A percentile compares a stretch with the other conserved stretches of the same genome.
Evolutionary conservation across 2,797 vertebrate genomes (phyloP).

Genomic region (Alauda arvensis): DNA sequence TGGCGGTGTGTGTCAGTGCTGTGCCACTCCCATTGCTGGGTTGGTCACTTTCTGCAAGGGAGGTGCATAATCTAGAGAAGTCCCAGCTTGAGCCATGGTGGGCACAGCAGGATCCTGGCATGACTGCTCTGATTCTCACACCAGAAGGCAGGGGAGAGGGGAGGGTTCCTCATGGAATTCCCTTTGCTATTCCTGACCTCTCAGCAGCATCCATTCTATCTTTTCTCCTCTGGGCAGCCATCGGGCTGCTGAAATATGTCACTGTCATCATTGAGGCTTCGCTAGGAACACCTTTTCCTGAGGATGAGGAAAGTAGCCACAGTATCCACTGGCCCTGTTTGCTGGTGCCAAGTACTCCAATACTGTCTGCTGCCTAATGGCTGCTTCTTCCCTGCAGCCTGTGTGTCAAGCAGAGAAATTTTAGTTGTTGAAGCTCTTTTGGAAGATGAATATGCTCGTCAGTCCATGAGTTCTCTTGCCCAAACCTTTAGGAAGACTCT

Average conservation of each 20-base stretch:
- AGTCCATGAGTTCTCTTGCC: not conserved
- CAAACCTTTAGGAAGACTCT: not conserved
- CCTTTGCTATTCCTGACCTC: not conserved
- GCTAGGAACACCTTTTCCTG: not conserved
- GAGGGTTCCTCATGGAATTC: not conserved
- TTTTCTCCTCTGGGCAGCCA: not conserved
- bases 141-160: not conserved
- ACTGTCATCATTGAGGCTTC: not conserved
- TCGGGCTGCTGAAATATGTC: not conserved
- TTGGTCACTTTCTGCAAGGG: not conserved
- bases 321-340: not conserved
- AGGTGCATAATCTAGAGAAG: not conserved
- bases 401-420: not conserved
- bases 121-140: not conserved
- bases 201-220: not conserved
- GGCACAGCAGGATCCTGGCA: not conserved
- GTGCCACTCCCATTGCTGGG: not conserved
- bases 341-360: not conserved
- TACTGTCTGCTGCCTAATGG: not conserved
- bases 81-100: not conserved
- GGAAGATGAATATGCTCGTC: rapidly evolving
- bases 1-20: not conserved
- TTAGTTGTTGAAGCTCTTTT: not conserved
- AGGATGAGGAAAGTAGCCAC: not conserved
- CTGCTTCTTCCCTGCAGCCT: not conserved